These are phyloP conservation scores for Sphenodon punctatus DNA, from an alignment of 2,797 vertebrate species.

Conservation along the genomic window DNA sequence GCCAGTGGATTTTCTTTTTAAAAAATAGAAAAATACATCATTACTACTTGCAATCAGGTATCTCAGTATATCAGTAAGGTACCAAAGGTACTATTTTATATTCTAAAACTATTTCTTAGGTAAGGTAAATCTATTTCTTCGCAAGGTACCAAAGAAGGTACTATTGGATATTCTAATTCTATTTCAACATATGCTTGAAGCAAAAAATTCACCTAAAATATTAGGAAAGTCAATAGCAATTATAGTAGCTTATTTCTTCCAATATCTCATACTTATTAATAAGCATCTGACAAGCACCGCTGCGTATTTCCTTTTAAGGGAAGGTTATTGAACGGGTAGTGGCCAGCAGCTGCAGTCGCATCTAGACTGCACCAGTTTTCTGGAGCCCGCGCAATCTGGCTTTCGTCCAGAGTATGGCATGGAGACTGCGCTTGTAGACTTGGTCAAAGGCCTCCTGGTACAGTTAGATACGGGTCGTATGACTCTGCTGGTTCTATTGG, in stretches of 20 bases:
- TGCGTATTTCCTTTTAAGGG: too few species aligned
- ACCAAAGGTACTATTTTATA: neutral
- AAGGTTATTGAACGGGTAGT: too few species aligned
- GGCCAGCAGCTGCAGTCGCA: too few species aligned
- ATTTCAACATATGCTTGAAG: neutral
- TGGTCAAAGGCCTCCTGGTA: too few species aligned
- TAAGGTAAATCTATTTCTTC: too few species aligned
- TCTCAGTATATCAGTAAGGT: rapidly evolving
- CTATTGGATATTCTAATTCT: neutral
- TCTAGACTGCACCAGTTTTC: too few species aligned
- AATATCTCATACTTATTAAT: too few species aligned
- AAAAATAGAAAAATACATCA: constrained; percentile 17
- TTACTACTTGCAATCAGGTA: neutral
- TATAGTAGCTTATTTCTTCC: neutral
- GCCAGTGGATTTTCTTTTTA: neutral
- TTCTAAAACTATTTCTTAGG: constrained; percentile 13
- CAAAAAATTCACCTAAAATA: neutral
- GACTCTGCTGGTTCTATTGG: too few species aligned
- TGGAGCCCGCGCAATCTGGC: too few species aligned
- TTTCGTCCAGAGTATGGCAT: too few species aligned
- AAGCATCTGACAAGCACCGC: neutral
- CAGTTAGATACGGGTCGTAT: too few species aligned
- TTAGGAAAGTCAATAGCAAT: neutral
- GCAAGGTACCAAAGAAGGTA: neutral
- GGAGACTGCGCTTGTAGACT: too few species aligned